Evolutionary conservation across 2,113 vertebrate species (phyloP).

Genomic region (Caranx ignobilis): DNA sequence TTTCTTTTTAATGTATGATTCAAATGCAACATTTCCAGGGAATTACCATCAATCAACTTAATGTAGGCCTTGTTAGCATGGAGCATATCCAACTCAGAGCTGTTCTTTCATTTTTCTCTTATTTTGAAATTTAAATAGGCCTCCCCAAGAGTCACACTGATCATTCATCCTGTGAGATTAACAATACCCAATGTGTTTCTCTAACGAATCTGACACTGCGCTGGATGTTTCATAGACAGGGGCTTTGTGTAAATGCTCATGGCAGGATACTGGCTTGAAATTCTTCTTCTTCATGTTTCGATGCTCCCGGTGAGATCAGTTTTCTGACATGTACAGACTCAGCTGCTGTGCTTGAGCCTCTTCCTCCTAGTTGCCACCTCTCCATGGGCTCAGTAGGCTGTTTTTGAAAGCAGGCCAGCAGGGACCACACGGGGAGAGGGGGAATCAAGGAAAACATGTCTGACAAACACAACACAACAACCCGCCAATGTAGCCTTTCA

Average conservation of each 20-base stretch:
- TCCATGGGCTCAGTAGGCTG: conserved; percentile 68
- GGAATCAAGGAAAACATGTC: conserved; percentile 74
- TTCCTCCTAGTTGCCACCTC: conserved; percentile 31
- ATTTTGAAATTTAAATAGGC: not conserved
- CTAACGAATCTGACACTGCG: not conserved
- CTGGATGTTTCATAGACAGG: not conserved
- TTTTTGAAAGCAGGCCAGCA: conserved; percentile 60
- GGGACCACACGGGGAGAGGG: conserved; percentile 72
- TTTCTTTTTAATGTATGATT: not conserved
- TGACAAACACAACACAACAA: conserved; percentile 64
- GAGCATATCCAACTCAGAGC: too few species aligned
- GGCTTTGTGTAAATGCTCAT: not conserved
- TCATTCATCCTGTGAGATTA: not conserved
- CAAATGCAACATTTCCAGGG: not conserved
- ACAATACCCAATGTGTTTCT: not conserved
- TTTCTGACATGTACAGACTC: conserved; percentile 11
- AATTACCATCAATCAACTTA: not conserved
- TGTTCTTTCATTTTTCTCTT: too few species aligned
- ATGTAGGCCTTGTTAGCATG: not conserved
- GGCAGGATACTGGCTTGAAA: not conserved
- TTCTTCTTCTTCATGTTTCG: not conserved
- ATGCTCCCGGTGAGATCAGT: conserved; percentile 7
- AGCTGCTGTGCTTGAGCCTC: conserved; percentile 20
- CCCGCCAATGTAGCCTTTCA: conserved; percentile 57
- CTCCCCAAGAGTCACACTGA: not conserved